These are phyloP conservation scores for Masticophis lateralis DNA, from an alignment of 2,797 vertebrate species.

Conservation along the genomic window DNA sequence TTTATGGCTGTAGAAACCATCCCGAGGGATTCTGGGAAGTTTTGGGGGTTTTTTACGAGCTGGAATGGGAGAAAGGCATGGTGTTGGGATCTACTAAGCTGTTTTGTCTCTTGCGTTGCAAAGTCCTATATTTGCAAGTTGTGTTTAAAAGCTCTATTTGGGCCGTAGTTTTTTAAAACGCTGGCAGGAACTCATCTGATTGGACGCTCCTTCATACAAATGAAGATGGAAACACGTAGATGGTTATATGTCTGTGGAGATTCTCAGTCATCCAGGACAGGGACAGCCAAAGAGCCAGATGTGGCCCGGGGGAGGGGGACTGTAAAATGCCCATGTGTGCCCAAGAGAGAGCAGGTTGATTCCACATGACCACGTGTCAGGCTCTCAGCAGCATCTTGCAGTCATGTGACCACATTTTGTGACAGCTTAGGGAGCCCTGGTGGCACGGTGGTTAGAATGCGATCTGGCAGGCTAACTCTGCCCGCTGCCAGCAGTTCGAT, in stretches of 20 bases:
- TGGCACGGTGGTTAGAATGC: too few species aligned
- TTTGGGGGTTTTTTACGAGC: too few species aligned
- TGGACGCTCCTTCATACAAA: background rate
- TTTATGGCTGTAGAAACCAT: background rate
- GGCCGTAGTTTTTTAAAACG: background rate
- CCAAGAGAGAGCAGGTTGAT: background rate
- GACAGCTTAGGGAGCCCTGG: too few species aligned
- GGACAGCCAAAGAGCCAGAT: background rate
- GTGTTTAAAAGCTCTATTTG: background rate
- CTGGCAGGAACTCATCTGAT: background rate
- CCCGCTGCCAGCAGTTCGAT: too few species aligned
- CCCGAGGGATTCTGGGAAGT: background rate
- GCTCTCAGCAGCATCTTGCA: background rate
- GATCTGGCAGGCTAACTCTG: too few species aligned
- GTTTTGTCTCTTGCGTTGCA: background rate
- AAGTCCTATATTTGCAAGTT: background rate
- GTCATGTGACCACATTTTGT: background rate
- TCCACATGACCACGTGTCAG: background rate
- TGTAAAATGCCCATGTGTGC: background rate
- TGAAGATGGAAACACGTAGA: background rate
- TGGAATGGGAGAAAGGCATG: background rate
- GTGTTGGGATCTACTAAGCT: background rate
- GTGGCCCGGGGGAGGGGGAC: accelerated
- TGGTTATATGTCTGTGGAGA: background rate
- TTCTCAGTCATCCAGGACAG: background rate